Base-by-base conservation (phyloP, 2,113 vertebrate genomes). In the Loxodonta africana region DNA sequence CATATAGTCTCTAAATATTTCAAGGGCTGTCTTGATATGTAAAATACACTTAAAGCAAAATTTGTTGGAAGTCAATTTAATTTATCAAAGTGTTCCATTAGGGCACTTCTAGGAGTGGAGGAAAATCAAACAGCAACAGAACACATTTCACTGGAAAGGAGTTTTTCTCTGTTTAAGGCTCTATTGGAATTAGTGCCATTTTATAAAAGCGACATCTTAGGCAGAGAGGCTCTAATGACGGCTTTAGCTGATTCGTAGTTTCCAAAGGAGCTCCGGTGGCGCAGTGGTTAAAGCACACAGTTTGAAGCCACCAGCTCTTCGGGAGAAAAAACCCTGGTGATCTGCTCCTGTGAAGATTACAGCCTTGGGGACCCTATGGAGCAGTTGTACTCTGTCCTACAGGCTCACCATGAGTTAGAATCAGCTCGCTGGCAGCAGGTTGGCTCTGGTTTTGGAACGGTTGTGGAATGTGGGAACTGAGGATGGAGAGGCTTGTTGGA, bases 401-500 rank as follows among this genome's bases (percentile, higher is more conserved):
- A 37, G 37, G 8, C 2, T 41, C 18, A 17, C 73, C 41, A 6
- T 74, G 73, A 41, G 21, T 74, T 4, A 18, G 71, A 20, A 37
- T 41, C 8, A 6, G 23, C 2, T 74, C 21, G 10, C 73, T 8
- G 11, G 37, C 73, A 23, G 1, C 1, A 12, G 30, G 30, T 65
- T 65, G 67, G 63, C 10, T 20, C 37, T n/a, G 69, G 69, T 44
- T 74, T 74, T 21, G 73, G n/a, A 74, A 88, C 28, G 14, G 69
- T 53, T 89, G 80, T 23, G 89, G 74, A 57, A 81, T 83, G 74
- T 62, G 74, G 83, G 90, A 83, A 76, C 20, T 0, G 25, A 65
- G 65, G 25, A 5, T 18, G 83, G 46, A 82, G 81, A 91, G 33
- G 63, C 74, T 80, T 67, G 96, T 83, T 80, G 81, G 80, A 91